These are phyloP conservation scores for Drosophila punjabiensis DNA, from an alignment of 1,140 invertebrate genomes.

Conservation along the genomic window DNA sequence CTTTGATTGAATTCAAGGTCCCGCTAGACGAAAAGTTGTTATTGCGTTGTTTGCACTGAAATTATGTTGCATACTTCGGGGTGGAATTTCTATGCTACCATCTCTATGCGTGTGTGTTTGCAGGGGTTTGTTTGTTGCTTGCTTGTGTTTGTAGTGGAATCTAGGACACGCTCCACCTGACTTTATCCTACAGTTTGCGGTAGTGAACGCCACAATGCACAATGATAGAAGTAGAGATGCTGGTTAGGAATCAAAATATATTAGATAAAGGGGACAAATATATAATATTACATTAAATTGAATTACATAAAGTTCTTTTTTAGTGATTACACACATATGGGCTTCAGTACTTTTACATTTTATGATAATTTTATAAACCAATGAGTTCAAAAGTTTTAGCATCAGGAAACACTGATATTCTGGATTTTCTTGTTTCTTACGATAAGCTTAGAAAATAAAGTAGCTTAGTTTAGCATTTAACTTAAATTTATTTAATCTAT, in stretches of 20 bases:
- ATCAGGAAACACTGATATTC: background rate
- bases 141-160: slow-evolving; percentile 27
- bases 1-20: slow-evolving; percentile 50
- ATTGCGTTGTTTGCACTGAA: slow-evolving; percentile 47
- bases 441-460: background rate
- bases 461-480: background rate
- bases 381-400: background rate
- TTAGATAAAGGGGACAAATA: background rate
- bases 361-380: background rate
- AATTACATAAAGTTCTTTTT: background rate
- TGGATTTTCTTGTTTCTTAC: no score
- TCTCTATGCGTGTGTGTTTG: background rate
- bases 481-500: background rate
- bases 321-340: no score
- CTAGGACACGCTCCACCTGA: slow-evolving; percentile 46
- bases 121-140: background rate
- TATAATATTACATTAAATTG: background rate
- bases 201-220: slow-evolving; percentile 13
- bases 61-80: slow-evolving; percentile 57
- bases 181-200: slow-evolving; percentile 12
- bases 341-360: no score
- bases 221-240: background rate
- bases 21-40: slow-evolving; percentile 21
- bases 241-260: no score
- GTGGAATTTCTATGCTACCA: slow-evolving; percentile 28